Evolutionary conservation across 1,140 invertebrate species (phyloP).

Genomic region (Rhopalosiphum maidis): DNA sequence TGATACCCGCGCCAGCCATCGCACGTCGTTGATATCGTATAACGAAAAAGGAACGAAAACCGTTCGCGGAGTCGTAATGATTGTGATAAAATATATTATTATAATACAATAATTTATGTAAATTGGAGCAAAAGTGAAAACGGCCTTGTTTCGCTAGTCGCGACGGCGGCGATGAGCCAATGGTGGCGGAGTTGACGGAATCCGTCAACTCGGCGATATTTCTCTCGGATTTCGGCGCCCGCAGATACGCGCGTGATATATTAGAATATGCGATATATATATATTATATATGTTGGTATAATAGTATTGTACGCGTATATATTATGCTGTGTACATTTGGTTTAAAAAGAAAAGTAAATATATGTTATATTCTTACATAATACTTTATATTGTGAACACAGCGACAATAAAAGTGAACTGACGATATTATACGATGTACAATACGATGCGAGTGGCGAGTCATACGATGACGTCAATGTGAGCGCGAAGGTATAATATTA

Average conservation of each 20-base stretch:
- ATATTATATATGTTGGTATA: not conserved
- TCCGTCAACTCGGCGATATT: not conserved
- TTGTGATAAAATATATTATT: not conserved
- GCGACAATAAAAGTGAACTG: not conserved
- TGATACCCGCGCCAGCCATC: not conserved
- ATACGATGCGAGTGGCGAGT: not conserved
- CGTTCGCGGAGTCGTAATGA: not conserved
- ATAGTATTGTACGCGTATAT: too few relatives aligned
- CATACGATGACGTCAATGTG: not conserved
- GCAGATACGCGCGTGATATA: not conserved
- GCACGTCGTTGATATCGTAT: not conserved
- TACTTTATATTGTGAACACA: not conserved
- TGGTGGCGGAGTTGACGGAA: not conserved
- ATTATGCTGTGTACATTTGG: not conserved
- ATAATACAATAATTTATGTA: not conserved
- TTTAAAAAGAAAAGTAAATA: not conserved
- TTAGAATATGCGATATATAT: not conserved
- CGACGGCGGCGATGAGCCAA: not conserved
- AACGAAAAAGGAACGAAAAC: not conserved
- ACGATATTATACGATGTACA: not conserved
- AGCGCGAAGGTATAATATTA: not conserved
- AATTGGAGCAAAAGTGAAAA: slow-evolving; percentile 56
- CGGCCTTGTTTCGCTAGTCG: slow-evolving; percentile 36
- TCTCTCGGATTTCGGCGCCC: not conserved
- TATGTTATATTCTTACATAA: not conserved